Evolutionary conservation across 2,797 vertebrate species (phyloP), one percentile per base, ranked within the genome.

Genomic region (Sebastes steindachneri): DNA sequence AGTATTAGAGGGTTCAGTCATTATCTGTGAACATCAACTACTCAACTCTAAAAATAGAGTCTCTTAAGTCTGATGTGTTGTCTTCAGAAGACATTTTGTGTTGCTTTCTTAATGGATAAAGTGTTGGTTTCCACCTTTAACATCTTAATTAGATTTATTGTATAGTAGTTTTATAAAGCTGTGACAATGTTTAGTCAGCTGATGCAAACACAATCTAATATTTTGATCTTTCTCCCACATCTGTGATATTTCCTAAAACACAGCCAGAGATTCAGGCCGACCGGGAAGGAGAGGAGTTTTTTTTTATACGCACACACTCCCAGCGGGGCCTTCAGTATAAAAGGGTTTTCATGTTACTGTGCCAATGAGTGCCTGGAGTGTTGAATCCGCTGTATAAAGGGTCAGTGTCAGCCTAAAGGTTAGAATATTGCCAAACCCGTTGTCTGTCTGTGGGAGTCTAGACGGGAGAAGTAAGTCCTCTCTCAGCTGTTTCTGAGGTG

Each of bases 301-400:
- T 64, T 65, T 45, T 73, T 54, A 65, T n/a, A 58, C 26, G 68
- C 54, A 17, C 53, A 70, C 1, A 2, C 37, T 87, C 83, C 82
- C 86, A 74, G 55, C 0, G 58, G 79, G 82, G 15, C 55, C 57
- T 67, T 82, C 66, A 59, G 8, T 33, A 68, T 90, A 85, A 92
- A 91, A 91, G 80, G 72, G 21, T 93, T 92, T 93, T 87, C 80
- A 82, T 89, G 90, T 90, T 87, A 48, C 80, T 73, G 68, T 86
- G 82, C 85, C 84, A 82, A 75, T 69, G 77, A 85, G 84, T 69
- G 84, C 71, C 89, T 82, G 54, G 37, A 72, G 84, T 81, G 76
- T 85, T 77, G 80, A 53, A 66, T 77, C 29, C 8, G 1, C 75
- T 35, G 19, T 45, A 28, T 66, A 63, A 88, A 77, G 82, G 60